Evolutionary conservation across 2,113 vertebrate species (phyloP).

Genomic region (Hoplias malabaricus): DNA sequence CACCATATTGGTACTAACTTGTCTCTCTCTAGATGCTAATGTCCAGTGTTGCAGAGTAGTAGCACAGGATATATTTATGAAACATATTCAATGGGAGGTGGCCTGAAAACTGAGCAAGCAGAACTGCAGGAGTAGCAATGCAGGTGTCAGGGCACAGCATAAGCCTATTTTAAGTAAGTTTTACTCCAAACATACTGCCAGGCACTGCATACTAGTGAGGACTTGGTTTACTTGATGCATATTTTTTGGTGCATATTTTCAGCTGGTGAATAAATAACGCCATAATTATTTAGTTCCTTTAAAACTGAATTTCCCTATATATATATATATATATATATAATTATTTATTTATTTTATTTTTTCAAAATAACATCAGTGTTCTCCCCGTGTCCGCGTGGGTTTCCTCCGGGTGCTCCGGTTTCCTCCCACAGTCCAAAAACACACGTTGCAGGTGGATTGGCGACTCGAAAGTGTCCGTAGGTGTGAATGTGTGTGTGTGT

Average conservation of each 20-base stretch:
- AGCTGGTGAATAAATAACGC: too few relatives aligned
- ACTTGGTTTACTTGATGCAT: background rate
- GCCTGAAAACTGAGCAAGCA: background rate
- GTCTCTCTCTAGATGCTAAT: too few relatives aligned
- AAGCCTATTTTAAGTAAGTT: background rate
- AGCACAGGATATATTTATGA: background rate
- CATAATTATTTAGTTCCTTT: background rate
- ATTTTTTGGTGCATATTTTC: too few relatives aligned
- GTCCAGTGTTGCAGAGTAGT: background rate
- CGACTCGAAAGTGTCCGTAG: too few relatives aligned
- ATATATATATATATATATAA: too few relatives aligned
- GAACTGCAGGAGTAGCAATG: background rate
- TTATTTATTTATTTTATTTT: background rate
- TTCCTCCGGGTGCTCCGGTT: too few relatives aligned
- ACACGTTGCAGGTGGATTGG: too few relatives aligned
- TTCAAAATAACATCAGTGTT: too few relatives aligned
- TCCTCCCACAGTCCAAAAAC: too few relatives aligned
- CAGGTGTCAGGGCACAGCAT: background rate
- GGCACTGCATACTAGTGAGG: background rate
- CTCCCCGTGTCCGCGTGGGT: too few relatives aligned
- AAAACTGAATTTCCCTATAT: background rate
- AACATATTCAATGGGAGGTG: background rate
- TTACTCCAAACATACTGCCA: background rate
- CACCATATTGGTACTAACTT: too few relatives aligned
- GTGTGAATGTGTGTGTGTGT: too few relatives aligned